Evolutionary conservation across 2,888 invertebrate species (phyloP).

Genomic region (Ormyrus thymus): DNA sequence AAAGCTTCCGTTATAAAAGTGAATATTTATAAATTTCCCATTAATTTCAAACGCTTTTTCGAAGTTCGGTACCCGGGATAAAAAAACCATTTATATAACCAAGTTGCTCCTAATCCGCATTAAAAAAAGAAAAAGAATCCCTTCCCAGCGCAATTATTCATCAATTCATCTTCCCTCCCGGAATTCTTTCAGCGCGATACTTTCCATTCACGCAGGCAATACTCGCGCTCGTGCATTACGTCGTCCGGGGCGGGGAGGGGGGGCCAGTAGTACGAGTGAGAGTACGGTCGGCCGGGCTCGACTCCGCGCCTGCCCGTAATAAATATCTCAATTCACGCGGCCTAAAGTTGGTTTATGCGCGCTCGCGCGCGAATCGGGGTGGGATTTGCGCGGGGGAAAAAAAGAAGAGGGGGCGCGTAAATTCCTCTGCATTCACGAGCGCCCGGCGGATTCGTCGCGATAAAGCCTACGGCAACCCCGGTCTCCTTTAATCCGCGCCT

Average conservation of each 20-base stretch:
- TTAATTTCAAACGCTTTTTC: too few relatives aligned
- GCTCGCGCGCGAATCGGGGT: neutral
- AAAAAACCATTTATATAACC: too few relatives aligned
- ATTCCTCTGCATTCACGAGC: conserved; percentile 32
- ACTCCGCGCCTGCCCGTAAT: neutral
- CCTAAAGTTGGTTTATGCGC: conserved; percentile 14
- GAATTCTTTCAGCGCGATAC: conserved; percentile 3
- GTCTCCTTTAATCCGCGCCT: too few relatives aligned
- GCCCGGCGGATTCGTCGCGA: conserved; percentile 10
- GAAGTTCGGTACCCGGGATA: too few relatives aligned
- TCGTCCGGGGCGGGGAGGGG: neutral
- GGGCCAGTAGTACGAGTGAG: conserved; percentile 33
- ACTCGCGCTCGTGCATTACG: neutral
- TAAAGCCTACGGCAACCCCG: conserved; percentile 34
- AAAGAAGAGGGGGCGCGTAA: conserved; percentile 1
- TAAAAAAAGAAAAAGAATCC: neutral
- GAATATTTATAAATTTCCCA: too few relatives aligned
- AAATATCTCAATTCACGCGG: conserved; percentile 23
- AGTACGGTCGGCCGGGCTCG: neutral
- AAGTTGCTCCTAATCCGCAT: neutral
- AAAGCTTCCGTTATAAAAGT: too few relatives aligned
- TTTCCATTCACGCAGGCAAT: neutral
- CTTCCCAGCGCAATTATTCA: neutral
- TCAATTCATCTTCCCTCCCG: neutral
- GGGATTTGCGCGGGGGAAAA: neutral